Percentiles rank a stretch among this genome's conserved stretches.
Conservation (phyloP, 1,140 invertebrate genomes). For the Gryon sp. region DNA sequence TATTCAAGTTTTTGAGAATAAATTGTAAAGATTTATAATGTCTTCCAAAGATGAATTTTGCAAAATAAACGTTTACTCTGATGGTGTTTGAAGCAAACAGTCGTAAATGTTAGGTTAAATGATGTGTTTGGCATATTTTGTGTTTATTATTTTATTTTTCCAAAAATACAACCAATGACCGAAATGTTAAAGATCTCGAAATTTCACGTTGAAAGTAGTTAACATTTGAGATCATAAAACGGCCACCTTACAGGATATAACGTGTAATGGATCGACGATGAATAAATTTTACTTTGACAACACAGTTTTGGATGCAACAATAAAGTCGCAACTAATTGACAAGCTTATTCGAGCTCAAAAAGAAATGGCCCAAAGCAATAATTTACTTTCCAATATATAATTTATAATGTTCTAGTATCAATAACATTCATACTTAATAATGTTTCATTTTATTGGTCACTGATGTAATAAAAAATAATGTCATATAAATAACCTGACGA, state of each 20-base stretch:
- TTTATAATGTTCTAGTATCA: too few species aligned
- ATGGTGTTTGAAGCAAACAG: conserved; percentile 39
- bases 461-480: too few species aligned
- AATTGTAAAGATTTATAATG: too few species aligned
- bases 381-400: too few species aligned
- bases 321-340: conserved; percentile 37
- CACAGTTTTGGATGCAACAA: conserved; percentile 12
- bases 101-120: conserved; percentile 46
- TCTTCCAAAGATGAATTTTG: too few species aligned
- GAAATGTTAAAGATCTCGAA: conserved; percentile 35
- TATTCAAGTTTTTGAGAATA: too few species aligned
- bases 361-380: too few species aligned
- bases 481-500: too few species aligned
- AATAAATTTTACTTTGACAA: conserved; percentile 51
- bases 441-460: too few species aligned
- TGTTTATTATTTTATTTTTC: conserved; percentile 24
- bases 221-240: conserved; percentile 63
- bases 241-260: conserved; percentile 65
- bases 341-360: too few species aligned
- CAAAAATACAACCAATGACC: conserved; percentile 42
- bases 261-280: conserved; percentile 49
- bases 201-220: conserved; percentile 55
- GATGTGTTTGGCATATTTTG: conserved; percentile 24
- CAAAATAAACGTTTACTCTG: conserved; percentile 16
- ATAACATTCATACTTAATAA: too few species aligned